Conservation (phyloP, 2,797 vertebrate genomes). For the Loris lydekkerianus region DNA sequence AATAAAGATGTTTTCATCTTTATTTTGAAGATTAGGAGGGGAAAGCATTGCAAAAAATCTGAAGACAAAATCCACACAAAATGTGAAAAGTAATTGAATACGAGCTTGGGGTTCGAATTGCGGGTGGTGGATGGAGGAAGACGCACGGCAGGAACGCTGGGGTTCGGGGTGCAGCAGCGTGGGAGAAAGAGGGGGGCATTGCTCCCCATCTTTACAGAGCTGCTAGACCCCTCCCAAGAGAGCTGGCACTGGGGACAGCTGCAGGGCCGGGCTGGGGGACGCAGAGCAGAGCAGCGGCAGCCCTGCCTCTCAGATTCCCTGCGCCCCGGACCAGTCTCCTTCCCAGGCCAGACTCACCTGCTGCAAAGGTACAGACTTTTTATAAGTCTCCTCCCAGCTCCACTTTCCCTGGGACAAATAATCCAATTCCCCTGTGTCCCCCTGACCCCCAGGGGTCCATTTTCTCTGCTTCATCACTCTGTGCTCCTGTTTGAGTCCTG, state of each 20-base stretch:
- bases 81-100: neutral
- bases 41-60: neutral
- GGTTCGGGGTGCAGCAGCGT: fast-evolving
- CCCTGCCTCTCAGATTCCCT: neutral
- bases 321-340: neutral
- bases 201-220: too few relatives aligned
- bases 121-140: fast-evolving
- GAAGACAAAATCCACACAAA: neutral
- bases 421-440: neutral
- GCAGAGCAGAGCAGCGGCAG: fast-evolving
- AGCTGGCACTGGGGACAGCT: fast-evolving
- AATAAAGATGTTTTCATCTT: neutral
- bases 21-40: neutral
- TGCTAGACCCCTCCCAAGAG: fast-evolving
- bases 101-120: too few relatives aligned
- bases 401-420: neutral
- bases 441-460: too few relatives aligned
- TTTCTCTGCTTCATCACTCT: neutral
- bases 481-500: neutral
- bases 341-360: neutral
- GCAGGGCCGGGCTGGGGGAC: too few relatives aligned
- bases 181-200: neutral
- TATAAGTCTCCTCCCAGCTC: neutral
- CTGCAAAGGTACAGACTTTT: neutral
- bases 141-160: fast-evolving